Conservation (phyloP, 2,113 vertebrate species). For the Cavia aperea region DNA sequence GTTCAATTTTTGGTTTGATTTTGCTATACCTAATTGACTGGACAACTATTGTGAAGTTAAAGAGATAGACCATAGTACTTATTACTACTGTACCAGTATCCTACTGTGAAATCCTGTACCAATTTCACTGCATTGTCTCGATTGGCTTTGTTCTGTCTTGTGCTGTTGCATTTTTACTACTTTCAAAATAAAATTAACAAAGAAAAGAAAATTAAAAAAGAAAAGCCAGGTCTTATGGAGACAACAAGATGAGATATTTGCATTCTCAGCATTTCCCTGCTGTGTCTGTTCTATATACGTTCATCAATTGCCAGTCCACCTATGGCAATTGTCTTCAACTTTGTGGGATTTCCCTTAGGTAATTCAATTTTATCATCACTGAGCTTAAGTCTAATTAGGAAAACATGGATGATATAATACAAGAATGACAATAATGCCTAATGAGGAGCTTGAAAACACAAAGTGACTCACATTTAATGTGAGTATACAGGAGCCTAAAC, state of each 20-base stretch:
- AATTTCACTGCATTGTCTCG: no score
- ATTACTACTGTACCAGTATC: no score
- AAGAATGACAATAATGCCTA: background rate
- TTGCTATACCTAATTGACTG: no score
- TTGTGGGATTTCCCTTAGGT: background rate
- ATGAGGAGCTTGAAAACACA: slow-evolving; percentile 40
- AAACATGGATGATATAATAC: background rate
- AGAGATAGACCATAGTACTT: no score
- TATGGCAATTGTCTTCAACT: background rate
- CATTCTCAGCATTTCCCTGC: background rate
- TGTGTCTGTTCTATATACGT: background rate
- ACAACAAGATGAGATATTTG: background rate
- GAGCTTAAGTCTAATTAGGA: background rate
- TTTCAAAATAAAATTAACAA: no score
- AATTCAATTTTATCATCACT: background rate
- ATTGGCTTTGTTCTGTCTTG: no score
- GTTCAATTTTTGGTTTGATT: no score
- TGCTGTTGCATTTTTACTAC: no score
- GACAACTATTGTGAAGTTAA: no score
- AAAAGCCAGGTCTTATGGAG: background rate
- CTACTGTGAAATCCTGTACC: no score
- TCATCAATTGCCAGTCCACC: background rate
- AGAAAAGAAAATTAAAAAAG: no score
- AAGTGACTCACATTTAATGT: slow-evolving; percentile 55
- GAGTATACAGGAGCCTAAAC: background rate